Evolutionary conservation across 2,888 invertebrate genomes (phyloP), one percentile per base, ranked within the genome.

Genomic region (Priocnemis perturbator): DNA sequence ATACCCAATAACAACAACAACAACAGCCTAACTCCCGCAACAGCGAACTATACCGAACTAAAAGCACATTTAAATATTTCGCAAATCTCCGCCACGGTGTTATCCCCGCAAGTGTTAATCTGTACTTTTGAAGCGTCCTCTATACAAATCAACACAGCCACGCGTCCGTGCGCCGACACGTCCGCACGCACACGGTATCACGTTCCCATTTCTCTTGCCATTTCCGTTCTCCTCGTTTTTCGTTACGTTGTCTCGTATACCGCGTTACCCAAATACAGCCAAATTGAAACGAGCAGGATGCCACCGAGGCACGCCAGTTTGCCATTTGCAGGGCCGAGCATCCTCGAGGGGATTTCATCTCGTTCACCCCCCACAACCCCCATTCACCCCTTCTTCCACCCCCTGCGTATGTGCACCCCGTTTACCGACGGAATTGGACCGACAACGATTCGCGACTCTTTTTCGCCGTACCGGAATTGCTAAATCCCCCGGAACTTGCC

Each of bases 341-440:
- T 78, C 75, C 73, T 73, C 75, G 2, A 47, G 37, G 68, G 71
- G 69, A 75, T 73, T 77, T 74, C 70, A 64, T 64, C 61, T 65
- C 60, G 59, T 64, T 59, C 37, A 37, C 37, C 37, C 44, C 58
- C 15, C 19, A 58, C 26, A 3, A 26, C 26, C 26, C 26, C 26
- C 7, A 26, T 7, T 26, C 26, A 11, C 37, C 4, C 37, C 37
- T 44, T 17, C 15, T 44, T 58, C 44, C 58, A 48, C 23, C 21
- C 30, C 15, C n/a, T 15, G 19, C 55, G 56, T 68, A 60, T 57
- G 58, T 64, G 64, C 64, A 44, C 56, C 19, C 64, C 72, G 72
- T 76, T 74, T 76, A 56, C 60, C 44, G 26, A 23, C 50, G 62
- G 57, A 78, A 76, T 73, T 69, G 65, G 53, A 50, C 64, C 69